These are phyloP conservation scores for Natrix natrix DNA, from an alignment of 2,797 vertebrate genomes.

Conservation along the genomic window DNA sequence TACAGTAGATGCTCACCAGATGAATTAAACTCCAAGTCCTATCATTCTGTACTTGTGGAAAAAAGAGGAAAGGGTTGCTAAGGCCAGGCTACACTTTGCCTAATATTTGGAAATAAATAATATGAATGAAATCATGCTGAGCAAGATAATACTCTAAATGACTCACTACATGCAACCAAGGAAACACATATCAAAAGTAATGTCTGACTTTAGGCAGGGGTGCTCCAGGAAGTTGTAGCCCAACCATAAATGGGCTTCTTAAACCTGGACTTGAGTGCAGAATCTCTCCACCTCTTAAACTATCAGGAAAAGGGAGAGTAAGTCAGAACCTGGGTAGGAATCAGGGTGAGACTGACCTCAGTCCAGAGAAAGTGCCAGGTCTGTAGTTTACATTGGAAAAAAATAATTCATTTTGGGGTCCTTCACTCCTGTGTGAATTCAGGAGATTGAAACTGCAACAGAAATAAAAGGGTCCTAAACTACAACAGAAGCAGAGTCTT, in stretches of 20 bases:
- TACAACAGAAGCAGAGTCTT: neutral
- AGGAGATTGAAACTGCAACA: no score
- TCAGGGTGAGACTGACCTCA: neutral
- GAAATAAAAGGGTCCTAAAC: neutral
- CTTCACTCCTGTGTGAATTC: neutral
- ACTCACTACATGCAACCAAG: neutral
- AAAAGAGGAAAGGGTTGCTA: neutral
- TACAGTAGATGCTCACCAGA: neutral
- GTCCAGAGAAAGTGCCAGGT: neutral
- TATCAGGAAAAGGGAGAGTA: neutral
- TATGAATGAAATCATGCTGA: neutral
- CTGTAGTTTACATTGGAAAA: neutral
- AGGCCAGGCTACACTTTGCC: neutral
- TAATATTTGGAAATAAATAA: neutral
- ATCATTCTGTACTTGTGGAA: neutral
- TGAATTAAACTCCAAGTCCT: neutral
- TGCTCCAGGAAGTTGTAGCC: neutral
- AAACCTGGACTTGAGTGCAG: no score
- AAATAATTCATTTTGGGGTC: neutral
- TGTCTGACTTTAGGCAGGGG: neutral
- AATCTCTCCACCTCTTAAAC: neutral
- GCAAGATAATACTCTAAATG: neutral
- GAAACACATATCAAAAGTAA: neutral
- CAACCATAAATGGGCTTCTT: neutral
- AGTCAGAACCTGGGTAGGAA: neutral